Evolutionary conservation across 2,797 vertebrate species (phyloP).

Genomic region (Masticophis lateralis): DNA sequence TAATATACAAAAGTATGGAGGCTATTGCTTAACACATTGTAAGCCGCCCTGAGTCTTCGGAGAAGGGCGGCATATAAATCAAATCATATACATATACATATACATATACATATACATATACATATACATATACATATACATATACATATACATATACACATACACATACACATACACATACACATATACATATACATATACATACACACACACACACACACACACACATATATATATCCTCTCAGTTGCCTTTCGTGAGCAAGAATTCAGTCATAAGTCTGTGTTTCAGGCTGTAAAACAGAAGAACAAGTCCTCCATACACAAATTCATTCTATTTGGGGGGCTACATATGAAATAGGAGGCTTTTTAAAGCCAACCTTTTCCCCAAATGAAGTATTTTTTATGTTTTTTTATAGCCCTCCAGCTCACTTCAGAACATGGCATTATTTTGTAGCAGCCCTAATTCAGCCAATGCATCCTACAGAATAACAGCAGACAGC

Average conservation of each 20-base stretch:
- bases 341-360: not conserved
- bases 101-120: too few species aligned
- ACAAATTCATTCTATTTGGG: not conserved
- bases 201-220: too few species aligned
- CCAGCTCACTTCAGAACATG: not conserved
- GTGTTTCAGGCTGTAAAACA: not conserved
- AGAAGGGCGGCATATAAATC: too few species aligned
- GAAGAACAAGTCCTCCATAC: too few species aligned
- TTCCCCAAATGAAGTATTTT: not conserved
- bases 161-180: too few species aligned
- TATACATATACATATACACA: too few species aligned
- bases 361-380: not conserved
- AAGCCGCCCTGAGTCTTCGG: too few species aligned
- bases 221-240: not conserved
- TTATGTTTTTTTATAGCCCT: not conserved
- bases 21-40: too few species aligned
- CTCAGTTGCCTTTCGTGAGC: not conserved
- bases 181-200: too few species aligned
- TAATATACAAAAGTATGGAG: too few species aligned
- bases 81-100: too few species aligned
- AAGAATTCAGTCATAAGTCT: not conserved
- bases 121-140: too few species aligned
- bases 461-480: slow-evolving; percentile 4
- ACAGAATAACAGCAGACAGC: not conserved
- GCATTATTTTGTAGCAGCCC: not conserved